phyloP scores from a whole-genome alignment of 2,888 invertebrate genomes.

The Eustalomyia histrio region DNA sequence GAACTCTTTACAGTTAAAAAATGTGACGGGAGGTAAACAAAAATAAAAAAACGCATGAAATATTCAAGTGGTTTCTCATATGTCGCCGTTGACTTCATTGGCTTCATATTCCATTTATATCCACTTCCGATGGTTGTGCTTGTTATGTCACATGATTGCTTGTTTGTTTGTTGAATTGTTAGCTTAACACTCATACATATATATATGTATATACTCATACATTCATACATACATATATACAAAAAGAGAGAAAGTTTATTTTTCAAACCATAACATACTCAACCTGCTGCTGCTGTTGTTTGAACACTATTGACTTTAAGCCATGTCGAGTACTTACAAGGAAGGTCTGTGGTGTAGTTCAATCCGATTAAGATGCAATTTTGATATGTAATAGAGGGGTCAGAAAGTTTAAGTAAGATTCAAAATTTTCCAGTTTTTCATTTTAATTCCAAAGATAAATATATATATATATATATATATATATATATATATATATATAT shows the following conservation, averaged over 20 bases:
- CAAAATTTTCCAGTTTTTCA: too few relatives aligned
- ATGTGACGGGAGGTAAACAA: not conserved
- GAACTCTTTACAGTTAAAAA: constrained; percentile 20
- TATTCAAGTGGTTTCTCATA: constrained; percentile 66
- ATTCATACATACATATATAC: not conserved
- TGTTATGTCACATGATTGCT: constrained; percentile 45
- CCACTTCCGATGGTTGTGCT: constrained; percentile 52
- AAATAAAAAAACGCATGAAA: constrained; percentile 57
- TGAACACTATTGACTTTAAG: constrained; percentile 47
- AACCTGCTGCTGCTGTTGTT: constrained; percentile 7
- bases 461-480: too few relatives aligned
- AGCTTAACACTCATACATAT: constrained; percentile 49
- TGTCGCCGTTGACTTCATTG: constrained; percentile 64
- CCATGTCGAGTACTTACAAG: constrained; percentile 17
- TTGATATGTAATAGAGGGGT: too few relatives aligned
- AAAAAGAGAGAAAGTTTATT: not conserved
- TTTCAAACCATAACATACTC: constrained; percentile 26
- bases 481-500: too few relatives aligned
- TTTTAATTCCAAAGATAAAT: too few relatives aligned
- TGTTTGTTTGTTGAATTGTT: constrained; percentile 52
- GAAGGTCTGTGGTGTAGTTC: not conserved
- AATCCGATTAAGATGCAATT: too few relatives aligned
- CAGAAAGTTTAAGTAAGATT: too few relatives aligned
- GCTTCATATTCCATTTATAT: constrained; percentile 63
- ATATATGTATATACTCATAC: not conserved